A percentile compares a stretch with the other conserved stretches of the same genome.
phyloP scores from a whole-genome alignment of 2,888 invertebrate species.

The Thera obeliscata region DNA sequence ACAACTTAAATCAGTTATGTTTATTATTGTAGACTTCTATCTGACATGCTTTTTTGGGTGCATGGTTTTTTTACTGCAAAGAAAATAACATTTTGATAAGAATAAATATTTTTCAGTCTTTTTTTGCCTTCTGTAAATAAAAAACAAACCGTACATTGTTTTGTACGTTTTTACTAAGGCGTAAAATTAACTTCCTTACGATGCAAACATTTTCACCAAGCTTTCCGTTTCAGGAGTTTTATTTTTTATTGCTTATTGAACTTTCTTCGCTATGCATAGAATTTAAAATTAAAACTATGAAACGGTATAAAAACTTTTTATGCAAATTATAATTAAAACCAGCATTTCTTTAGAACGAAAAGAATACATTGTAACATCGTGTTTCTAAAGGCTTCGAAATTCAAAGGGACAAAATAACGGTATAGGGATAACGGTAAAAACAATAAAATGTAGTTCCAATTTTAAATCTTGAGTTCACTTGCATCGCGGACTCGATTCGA shows the following conservation, averaged over 20 bases:
- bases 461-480: constrained; percentile 45
- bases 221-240: neutral
- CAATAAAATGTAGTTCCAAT: constrained; percentile 65
- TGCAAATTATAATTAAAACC: constrained; percentile 15
- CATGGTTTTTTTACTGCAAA: neutral
- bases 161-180: neutral
- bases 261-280: neutral
- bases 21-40: neutral
- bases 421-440: constrained; percentile 68
- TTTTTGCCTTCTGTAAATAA: neutral
- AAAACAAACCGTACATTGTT: neutral
- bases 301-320: neutral
- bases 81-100: too few species aligned
- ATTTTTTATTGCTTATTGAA: constrained; percentile 5
- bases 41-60: neutral
- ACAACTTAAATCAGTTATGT: neutral
- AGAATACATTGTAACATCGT: constrained; percentile 8
- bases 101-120: too few species aligned
- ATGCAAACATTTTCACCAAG: neutral
- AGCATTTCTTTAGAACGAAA: neutral
- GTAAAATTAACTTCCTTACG: neutral
- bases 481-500: constrained; percentile 51
- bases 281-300: neutral
- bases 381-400: constrained; percentile 52
- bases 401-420: constrained; percentile 76